phyloP scores from a whole-genome alignment of 2,888 invertebrate species.

The Petrolisthes cinctipes region DNA sequence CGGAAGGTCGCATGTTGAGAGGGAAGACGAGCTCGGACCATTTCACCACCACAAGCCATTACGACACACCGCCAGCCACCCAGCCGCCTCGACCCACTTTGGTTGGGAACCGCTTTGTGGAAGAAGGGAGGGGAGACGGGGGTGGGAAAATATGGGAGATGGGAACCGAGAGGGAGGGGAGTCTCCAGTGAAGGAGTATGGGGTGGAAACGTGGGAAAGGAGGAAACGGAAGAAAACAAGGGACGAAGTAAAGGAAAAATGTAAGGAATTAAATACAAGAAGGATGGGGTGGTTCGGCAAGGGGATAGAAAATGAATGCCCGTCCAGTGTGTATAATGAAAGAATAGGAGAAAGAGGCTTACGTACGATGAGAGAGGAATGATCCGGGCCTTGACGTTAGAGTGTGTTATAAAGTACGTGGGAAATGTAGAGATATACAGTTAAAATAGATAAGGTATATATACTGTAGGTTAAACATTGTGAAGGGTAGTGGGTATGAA shows the following conservation, averaged over 20 bases:
- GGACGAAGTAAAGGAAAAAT: neutral
- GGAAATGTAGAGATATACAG: too few species aligned
- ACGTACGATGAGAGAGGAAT: too few species aligned
- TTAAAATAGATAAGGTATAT: too few species aligned
- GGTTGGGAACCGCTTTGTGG: conserved; percentile 12
- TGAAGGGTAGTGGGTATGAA: too few species aligned
- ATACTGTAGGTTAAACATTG: too few species aligned
- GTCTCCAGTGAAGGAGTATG: neutral
- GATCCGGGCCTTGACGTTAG: too few species aligned
- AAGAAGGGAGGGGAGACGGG: conserved; percentile 7
- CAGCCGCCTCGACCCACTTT: conserved; percentile 15
- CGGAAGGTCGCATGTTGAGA: conserved; percentile 31
- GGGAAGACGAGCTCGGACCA: conserved; percentile 43
- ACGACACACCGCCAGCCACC: neutral
- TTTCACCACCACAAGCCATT: neutral
- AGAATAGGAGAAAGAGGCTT: neutral
- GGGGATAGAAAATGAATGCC: neutral
- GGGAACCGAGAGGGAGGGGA: neutral
- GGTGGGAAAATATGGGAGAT: neutral
- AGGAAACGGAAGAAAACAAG: neutral
- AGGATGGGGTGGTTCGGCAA: neutral
- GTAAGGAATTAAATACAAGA: neutral
- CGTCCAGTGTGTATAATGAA: neutral
- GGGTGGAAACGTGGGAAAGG: neutral
- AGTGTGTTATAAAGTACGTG: too few species aligned